phyloP scores from a whole-genome alignment of 2,888 invertebrate genomes.

The Clostera curtula region DNA sequence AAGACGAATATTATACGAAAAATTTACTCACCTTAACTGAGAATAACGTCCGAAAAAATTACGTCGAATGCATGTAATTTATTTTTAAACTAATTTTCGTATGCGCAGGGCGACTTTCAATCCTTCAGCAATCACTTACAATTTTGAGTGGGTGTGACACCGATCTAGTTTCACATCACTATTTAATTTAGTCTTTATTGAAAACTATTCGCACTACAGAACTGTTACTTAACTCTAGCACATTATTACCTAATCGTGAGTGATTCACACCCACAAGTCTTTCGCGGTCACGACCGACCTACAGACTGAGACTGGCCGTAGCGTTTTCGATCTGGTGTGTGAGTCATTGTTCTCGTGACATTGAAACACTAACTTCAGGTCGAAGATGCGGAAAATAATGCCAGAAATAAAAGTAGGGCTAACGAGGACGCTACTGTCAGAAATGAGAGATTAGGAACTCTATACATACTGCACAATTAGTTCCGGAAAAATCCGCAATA shows the following conservation, averaged over 20 bases:
- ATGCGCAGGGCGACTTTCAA: constrained; percentile 29
- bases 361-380: constrained; percentile 27
- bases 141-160: constrained; percentile 18
- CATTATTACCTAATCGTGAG: constrained; percentile 32
- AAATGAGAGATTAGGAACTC: constrained; percentile 12
- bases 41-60: constrained; percentile 29
- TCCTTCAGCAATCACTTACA: constrained; percentile 11
- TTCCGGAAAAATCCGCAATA: constrained; percentile 14
- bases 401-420: constrained; percentile 9
- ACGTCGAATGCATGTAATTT: constrained; percentile 43
- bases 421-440: constrained; percentile 7
- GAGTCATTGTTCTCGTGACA: constrained; percentile 38
- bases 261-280: constrained; percentile 18
- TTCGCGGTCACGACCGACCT: constrained; percentile 31
- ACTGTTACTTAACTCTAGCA: constrained; percentile 28
- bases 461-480: constrained; percentile 13
- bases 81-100: constrained; percentile 41
- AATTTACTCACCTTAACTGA: constrained; percentile 51
- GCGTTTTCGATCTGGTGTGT: constrained; percentile 34
- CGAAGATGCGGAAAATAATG: constrained; percentile 11
- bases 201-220: constrained; percentile 22
- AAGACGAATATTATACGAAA: too few relatives aligned
- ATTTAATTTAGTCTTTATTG: constrained; percentile 26
- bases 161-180: constrained; percentile 44
- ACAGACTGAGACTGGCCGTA: constrained; percentile 29